Base-by-base conservation (phyloP, 1,140 invertebrate species). In the Notospermus geniculatus region DNA sequence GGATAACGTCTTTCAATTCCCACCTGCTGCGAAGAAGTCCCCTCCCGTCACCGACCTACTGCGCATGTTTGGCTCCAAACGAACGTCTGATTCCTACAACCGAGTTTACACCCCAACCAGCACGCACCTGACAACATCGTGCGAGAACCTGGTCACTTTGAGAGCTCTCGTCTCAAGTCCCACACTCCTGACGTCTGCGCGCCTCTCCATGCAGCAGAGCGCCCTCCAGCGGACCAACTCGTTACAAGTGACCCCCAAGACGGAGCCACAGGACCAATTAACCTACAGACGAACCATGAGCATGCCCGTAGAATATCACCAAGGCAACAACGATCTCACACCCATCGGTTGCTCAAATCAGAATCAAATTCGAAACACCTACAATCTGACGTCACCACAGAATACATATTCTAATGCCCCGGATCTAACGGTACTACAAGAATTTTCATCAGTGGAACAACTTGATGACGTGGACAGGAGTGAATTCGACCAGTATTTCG, bases 401-500 rank as follows among this genome's bases (percentile, higher is more conserved):
- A 11, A 28, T n/a, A 19, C 19, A 4, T 58, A 39, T 27, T 22
- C 55, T 36, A 41, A 50, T 50, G 9, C n/a, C 55, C 11, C 23
- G 29, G 29, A 36, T 27, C 54, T 39, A 11, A 30, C 27, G 23
- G 39, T 56, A 30, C 45, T 68, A n/a, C 39, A 54, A 56, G 28
- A 65, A 32, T 61, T 68, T 46, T 62, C 63, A 13, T 32, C 54
- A 32, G 60, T 54, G 5, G 67, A 66, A 41, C 54, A 43, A 19
- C 56, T 66, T 11, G 61, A 23, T 22, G 64, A 69, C 27, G 61
- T 69, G 25, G 67, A 69, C 36, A 55, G 56, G 15, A 67, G 43
- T 28, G 67, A 69, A 53, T 67, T 69, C 36, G 67, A 69, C 54
- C 64, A 64, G 50, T 69, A 69, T 41, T 46, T 69, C 22, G 27